These are phyloP conservation scores for Solea senegalensis DNA, from an alignment of 2,113 vertebrate species.

Conservation along the genomic window DNA sequence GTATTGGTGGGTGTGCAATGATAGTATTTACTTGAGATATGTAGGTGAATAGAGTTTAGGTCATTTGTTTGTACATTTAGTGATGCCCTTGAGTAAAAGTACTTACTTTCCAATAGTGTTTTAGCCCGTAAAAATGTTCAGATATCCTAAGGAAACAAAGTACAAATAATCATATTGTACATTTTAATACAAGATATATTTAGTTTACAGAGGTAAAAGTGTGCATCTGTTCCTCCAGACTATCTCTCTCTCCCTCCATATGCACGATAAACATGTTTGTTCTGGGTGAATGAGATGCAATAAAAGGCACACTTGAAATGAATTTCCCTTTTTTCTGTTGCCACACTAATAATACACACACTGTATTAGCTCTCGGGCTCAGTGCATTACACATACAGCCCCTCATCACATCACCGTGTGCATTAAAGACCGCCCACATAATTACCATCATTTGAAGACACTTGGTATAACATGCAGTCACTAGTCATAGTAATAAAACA, in stretches of 20 bases:
- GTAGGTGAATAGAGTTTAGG: too few species aligned
- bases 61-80: too few species aligned
- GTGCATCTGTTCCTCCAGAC: too few species aligned
- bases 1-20: too few species aligned
- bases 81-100: too few species aligned
- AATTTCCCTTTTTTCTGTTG: slow-evolving; percentile 66
- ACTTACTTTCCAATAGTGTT: too few species aligned
- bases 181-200: background rate
- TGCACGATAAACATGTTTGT: slow-evolving; percentile 38
- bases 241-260: slow-evolving; percentile 31
- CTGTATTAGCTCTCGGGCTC: slow-evolving; percentile 24
- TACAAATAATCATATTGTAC: slow-evolving; percentile 1
- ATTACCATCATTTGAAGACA: slow-evolving; percentile 31
- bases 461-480: slow-evolving; percentile 34
- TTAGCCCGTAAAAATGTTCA: too few species aligned
- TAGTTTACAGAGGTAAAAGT: slow-evolving; percentile 4
- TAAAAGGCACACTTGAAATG: slow-evolving; percentile 53
- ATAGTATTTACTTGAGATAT: too few species aligned
- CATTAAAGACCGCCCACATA: slow-evolving; percentile 46
- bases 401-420: slow-evolving; percentile 23
- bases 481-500: slow-evolving; percentile 32
- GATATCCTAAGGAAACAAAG: background rate
- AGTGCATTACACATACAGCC: slow-evolving; percentile 41
- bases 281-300: slow-evolving; percentile 34
- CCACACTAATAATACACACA: slow-evolving; percentile 56